phyloP scores from a whole-genome alignment of 2,797 vertebrate species.

The Sandelia bainsii region DNA sequence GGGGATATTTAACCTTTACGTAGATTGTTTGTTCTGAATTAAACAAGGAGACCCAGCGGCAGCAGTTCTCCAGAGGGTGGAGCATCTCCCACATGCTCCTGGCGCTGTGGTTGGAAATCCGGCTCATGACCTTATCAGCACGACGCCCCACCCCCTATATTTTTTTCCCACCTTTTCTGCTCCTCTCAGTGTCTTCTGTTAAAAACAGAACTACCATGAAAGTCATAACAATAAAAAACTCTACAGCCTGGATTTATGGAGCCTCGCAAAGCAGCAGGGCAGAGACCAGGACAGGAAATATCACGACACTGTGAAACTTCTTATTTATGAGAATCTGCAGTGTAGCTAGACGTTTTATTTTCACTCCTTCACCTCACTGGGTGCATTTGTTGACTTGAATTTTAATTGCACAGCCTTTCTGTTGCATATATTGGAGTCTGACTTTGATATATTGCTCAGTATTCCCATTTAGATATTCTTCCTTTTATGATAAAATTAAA shows the following conservation, averaged over 20 bases:
- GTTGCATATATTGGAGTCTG: constrained; percentile 22
- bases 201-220: constrained; percentile 46
- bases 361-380: constrained; percentile 32
- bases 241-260: constrained; percentile 30
- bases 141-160: accelerated
- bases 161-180: constrained; percentile 21
- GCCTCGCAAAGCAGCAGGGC: constrained; percentile 28
- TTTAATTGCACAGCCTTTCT: constrained; percentile 30
- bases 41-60: background rate
- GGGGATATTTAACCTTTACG: constrained; percentile 36
- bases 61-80: constrained; percentile 13
- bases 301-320: constrained; percentile 19
- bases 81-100: constrained; percentile 5
- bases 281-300: constrained; percentile 30
- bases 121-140: constrained; percentile 29
- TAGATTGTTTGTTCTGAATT: constrained; percentile 36
- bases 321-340: constrained; percentile 52
- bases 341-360: constrained; percentile 53
- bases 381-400: constrained; percentile 46
- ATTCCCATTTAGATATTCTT: constrained; percentile 4
- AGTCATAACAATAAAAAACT: constrained; percentile 47
- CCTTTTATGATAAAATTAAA: constrained; percentile 14
- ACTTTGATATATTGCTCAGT: constrained; percentile 32
- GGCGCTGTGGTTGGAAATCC: constrained; percentile 19
- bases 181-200: constrained; percentile 18